A percentile compares a stretch with the other conserved stretches of the same genome.
Conservation (phyloP, 2,797 vertebrate genomes). For the Gymnodraco acuticeps region DNA sequence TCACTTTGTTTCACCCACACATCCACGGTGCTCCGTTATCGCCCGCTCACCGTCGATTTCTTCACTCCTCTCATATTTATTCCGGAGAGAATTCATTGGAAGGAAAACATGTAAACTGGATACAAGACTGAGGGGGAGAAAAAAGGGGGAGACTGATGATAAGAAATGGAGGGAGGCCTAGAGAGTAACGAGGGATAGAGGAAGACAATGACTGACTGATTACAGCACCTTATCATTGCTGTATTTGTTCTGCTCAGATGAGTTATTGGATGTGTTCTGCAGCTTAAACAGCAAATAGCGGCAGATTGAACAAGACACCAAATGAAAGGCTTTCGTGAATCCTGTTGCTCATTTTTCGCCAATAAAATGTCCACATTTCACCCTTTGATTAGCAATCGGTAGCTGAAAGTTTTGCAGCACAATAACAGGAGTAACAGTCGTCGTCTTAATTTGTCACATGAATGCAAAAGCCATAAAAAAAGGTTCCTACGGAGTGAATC, state of each 20-base stretch:
- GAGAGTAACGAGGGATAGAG: slow-evolving; percentile 23
- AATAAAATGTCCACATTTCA: slow-evolving; percentile 5
- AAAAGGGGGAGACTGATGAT: slow-evolving; percentile 33
- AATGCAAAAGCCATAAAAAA: slow-evolving; percentile 9
- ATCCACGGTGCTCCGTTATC: slow-evolving; percentile 36
- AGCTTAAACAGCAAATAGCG: slow-evolving; percentile 58
- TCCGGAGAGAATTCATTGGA: slow-evolving; percentile 40
- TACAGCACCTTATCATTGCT: slow-evolving; percentile 58
- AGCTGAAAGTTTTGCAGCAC: neutral
- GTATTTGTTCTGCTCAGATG: slow-evolving; percentile 66
- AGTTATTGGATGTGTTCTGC: slow-evolving; percentile 61
- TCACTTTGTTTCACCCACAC: slow-evolving; percentile 66
- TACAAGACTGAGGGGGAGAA: slow-evolving; percentile 10
- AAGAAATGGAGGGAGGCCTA: neutral
- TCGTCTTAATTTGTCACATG: neutral
- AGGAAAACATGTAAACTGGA: slow-evolving; percentile 49
- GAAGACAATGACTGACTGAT: slow-evolving; percentile 68
- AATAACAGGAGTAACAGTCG: neutral
- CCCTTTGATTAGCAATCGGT: slow-evolving; percentile 6
- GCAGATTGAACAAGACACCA: slow-evolving; percentile 35
- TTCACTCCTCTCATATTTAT: slow-evolving; percentile 49
- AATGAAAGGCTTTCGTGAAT: slow-evolving; percentile 15
- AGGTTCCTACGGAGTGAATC: slow-evolving; percentile 29
- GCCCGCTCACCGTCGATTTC: slow-evolving; percentile 35
- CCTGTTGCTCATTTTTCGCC: neutral